These are phyloP conservation scores for Galbula dea DNA, from an alignment of 2,113 vertebrate genomes.

Conservation along the genomic window DNA sequence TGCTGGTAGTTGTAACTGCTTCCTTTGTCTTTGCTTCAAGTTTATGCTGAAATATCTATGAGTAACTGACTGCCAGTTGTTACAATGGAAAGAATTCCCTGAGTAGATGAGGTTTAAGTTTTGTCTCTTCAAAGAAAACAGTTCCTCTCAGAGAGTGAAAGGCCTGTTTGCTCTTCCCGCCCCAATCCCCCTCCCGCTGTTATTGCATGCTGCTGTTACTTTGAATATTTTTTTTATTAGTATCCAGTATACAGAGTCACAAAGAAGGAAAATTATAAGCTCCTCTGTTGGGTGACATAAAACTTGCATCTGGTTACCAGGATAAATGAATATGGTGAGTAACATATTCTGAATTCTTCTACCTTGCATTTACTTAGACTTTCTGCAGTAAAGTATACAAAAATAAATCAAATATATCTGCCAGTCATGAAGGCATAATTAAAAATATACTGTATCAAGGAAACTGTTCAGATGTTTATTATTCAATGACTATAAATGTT, in stretches of 20 bases:
- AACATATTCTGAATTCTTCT: background rate
- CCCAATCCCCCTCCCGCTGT: no score
- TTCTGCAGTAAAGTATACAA: background rate
- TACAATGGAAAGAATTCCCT: background rate
- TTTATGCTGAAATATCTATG: background rate
- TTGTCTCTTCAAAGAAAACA: background rate
- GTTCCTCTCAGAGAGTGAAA: background rate
- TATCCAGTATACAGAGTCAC: background rate
- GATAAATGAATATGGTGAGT: background rate
- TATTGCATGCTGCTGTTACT: background rate
- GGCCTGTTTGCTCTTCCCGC: no score
- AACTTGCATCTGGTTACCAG: background rate
- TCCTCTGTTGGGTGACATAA: background rate
- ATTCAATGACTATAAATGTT: background rate
- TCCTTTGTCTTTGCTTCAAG: background rate
- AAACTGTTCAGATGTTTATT: background rate
- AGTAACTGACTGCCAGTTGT: background rate
- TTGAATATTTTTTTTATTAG: background rate
- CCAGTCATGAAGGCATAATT: background rate
- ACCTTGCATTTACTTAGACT: background rate
- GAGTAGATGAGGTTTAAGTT: background rate
- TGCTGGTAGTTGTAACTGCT: background rate
- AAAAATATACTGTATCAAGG: background rate
- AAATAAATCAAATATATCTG: background rate
- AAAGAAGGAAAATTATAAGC: background rate